A percentile compares a stretch with the other conserved stretches of the same genome.
These are phyloP conservation scores for Oxygymnocypris stewartii DNA, from an alignment of 2,113 vertebrate genomes.

Conservation along the genomic window DNA sequence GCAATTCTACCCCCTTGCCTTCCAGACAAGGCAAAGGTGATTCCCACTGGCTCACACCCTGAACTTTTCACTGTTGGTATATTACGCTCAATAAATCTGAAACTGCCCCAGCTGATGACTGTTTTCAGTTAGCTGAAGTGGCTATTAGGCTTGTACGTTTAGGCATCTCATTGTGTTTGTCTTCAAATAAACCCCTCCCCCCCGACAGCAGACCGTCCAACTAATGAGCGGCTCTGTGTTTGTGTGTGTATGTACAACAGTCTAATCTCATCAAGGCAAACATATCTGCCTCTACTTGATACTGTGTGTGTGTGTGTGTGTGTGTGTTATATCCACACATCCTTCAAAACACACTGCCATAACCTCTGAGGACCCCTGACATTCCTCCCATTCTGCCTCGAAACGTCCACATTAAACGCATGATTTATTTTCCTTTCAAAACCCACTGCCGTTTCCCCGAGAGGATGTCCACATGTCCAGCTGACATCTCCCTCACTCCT, in stretches of 20 bases:
- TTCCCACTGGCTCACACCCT: not conserved
- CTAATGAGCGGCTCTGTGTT: constrained; percentile 10
- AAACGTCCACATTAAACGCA: constrained; percentile 13
- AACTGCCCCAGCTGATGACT: not conserved
- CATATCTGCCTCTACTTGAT: not conserved
- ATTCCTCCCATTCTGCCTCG: constrained; percentile 29
- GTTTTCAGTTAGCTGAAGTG: not conserved
- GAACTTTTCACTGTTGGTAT: not conserved
- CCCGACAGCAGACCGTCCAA: constrained; percentile 1
- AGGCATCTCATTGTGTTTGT: constrained; percentile 20
- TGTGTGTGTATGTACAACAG: constrained; percentile 19
- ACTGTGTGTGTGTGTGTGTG: constrained; percentile 10
- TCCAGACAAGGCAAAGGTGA: not conserved
- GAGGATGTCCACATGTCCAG: constrained; percentile 10
- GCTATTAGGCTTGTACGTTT: not conserved
- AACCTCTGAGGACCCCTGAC: constrained; percentile 27
- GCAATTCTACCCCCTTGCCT: no score
- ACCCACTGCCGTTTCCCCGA: not conserved
- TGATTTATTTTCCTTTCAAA: constrained; percentile 30
- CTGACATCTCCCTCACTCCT: not conserved
- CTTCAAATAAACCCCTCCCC: not conserved
- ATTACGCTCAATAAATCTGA: not conserved
- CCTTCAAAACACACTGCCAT: not conserved
- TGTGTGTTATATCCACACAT: not conserved
- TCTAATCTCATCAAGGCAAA: constrained; percentile 35